Evolutionary conservation across 2,888 invertebrate species (phyloP).

Genomic region (Drosophila heteroneura): DNA sequence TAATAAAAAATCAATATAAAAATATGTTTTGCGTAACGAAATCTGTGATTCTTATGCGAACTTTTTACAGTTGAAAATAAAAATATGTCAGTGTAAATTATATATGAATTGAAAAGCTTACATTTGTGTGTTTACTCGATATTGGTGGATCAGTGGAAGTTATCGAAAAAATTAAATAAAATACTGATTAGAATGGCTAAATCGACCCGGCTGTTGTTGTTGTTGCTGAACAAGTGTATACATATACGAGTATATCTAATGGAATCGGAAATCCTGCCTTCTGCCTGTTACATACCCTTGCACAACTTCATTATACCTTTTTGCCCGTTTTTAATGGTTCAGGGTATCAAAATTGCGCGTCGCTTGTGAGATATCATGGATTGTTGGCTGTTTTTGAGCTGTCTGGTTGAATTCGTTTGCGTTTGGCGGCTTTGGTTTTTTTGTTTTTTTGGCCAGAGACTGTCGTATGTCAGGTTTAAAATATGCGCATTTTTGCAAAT

Average conservation of each 20-base stretch:
- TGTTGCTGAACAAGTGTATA: neutral
- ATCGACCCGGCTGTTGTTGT: neutral
- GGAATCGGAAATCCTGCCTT: neutral
- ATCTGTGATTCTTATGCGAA: neutral
- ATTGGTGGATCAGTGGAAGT: neutral
- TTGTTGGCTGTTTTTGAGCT: conserved; percentile 35
- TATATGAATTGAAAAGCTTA: too few species aligned
- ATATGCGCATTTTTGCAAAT: conserved; percentile 80
- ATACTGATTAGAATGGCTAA: neutral
- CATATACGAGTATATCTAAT: neutral
- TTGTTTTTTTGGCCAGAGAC: neutral
- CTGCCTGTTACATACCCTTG: neutral
- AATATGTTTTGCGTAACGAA: neutral
- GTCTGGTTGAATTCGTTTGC: conserved; percentile 22
- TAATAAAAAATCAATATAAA: neutral
- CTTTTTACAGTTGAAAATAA: too few species aligned
- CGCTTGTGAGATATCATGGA: conserved; percentile 58
- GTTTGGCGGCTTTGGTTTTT: neutral
- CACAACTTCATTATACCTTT: neutral
- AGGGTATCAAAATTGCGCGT: conserved; percentile 44
- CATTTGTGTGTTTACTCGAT: neutral
- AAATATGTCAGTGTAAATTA: too few species aligned
- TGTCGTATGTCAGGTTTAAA: conserved; percentile 72
- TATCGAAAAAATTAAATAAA: neutral
- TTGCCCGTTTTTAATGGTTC: neutral